Evolutionary conservation across 2,797 vertebrate genomes (phyloP), one percentile per base, ranked within the genome.

Genomic region (Harpagifer antarcticus): DNA sequence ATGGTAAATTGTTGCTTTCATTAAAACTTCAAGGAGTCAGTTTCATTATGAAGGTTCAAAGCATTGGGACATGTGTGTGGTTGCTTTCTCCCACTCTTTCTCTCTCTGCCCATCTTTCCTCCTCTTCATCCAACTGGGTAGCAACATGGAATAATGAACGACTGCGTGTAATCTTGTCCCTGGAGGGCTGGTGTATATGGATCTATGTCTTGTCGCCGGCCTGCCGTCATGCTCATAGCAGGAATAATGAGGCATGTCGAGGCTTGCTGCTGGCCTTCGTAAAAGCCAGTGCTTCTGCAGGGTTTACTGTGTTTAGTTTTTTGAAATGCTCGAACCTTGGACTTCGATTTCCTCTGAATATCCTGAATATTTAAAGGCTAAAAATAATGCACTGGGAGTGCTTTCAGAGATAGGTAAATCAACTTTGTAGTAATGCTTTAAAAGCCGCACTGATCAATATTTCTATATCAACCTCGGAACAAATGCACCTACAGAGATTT

Each of bases 1-100:
- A 92, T 90, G 74, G 83, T 88, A 92, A 93, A 94, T 92, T 89
- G 91, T 92, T 89, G 88, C 93, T 91, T 94, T 93, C 90, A 93
- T 92, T 94, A 92, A 93, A 94, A 92, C 93, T 92, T 94, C 90
- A 94, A 93, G 88, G 86, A 91, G 86, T 87, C 80, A 60, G 73
- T 92, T 94, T 91, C 83, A 91, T 94, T 92, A 91, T 88, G 81
- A 78, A 63, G 77, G 90, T 91, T 94, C 93, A 94, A 94, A 93
- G 86, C 76, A 89, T 68, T 19, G 77, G 76, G 42, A 84, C 83
- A 87, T 80, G 67, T 68, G 74, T 82, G 88, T 57, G 68, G 71
- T 61, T 84, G 61, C 42, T 56, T 64, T 72, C 56, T 71, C 53
- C 15, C 20, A 16, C 60, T 67, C 52, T 72, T 59, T 70, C 37